These are phyloP conservation scores for Andricus grossulariae DNA, from an alignment of 1,140 invertebrate species.

Conservation along the genomic window DNA sequence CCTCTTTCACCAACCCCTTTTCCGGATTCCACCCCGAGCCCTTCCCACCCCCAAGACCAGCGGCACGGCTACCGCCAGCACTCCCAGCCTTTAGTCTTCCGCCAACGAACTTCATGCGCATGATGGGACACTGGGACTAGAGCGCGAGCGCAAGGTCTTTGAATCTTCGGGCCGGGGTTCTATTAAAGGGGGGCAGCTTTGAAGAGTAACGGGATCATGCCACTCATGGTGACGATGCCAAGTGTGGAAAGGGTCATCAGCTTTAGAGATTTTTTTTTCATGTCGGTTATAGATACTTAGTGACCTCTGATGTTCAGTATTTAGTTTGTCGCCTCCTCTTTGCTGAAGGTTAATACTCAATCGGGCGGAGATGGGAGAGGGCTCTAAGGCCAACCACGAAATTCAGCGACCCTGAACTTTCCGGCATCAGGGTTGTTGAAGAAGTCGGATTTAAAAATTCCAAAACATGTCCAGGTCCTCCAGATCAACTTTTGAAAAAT, in stretches of 20 bases:
- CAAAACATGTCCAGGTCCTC: too few relatives aligned
- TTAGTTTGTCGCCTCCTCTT: not conserved
- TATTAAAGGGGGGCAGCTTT: not conserved
- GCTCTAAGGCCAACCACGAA: too few relatives aligned
- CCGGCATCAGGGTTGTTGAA: too few relatives aligned
- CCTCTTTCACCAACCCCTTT: conserved; percentile 34
- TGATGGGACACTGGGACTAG: conserved; percentile 42
- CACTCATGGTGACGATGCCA: conserved; percentile 24
- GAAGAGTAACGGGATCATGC: conserved; percentile 22
- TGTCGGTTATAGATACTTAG: not conserved
- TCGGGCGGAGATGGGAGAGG: too few relatives aligned
- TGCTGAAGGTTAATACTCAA: not conserved
- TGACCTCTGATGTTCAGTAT: not conserved
- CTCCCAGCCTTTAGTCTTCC: conserved; percentile 47
- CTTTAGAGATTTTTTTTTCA: not conserved
- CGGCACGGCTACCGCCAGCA: conserved; percentile 33
- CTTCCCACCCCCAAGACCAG: conserved; percentile 2
- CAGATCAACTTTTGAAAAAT: too few relatives aligned
- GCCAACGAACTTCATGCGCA: conserved; percentile 54
- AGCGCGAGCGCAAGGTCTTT: conserved; percentile 53
- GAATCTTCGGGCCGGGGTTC: conserved; percentile 7
- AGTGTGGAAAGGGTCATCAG: not conserved
- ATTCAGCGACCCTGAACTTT: too few relatives aligned
- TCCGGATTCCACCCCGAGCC: conserved; percentile 39
- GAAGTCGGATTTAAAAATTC: too few relatives aligned